Conservation (phyloP, 2,797 vertebrate genomes). For the Falco rusticolus region DNA sequence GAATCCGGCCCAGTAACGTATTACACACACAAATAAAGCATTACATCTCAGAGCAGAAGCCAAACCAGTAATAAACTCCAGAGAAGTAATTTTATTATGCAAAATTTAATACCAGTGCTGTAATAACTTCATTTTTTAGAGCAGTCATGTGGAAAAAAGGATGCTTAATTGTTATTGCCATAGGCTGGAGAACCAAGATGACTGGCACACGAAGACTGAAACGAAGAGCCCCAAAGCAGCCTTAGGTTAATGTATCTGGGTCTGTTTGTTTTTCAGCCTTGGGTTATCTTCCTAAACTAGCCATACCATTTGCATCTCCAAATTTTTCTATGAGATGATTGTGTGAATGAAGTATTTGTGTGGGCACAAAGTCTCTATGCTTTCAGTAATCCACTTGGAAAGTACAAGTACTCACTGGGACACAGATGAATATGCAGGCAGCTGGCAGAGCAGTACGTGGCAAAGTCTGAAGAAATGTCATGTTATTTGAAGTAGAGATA, state of each 20-base stretch:
- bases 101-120: neutral
- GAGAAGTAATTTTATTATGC: neutral
- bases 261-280: neutral
- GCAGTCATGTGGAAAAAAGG: neutral
- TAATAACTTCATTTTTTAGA: neutral
- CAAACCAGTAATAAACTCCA: neutral
- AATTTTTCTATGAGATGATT: neutral
- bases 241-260: neutral
- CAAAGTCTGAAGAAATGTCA: neutral
- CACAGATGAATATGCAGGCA: neutral
- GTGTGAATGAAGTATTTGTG: neutral
- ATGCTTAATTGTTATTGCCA: neutral
- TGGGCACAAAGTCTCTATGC: rapidly evolving
- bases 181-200: neutral
- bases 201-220: neutral
- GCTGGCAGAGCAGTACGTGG: neutral
- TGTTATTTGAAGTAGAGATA: neutral
- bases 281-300: neutral
- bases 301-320: neutral
- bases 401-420: neutral
- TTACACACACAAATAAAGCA: neutral
- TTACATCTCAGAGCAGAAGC: neutral
- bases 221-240: neutral
- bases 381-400: neutral
- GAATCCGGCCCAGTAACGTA: rapidly evolving